A percentile compares a stretch with the other conserved stretches of the same genome.
These are phyloP conservation scores for Cecropterus lyciades DNA, from an alignment of 1,140 invertebrate genomes.

Conservation along the genomic window DNA sequence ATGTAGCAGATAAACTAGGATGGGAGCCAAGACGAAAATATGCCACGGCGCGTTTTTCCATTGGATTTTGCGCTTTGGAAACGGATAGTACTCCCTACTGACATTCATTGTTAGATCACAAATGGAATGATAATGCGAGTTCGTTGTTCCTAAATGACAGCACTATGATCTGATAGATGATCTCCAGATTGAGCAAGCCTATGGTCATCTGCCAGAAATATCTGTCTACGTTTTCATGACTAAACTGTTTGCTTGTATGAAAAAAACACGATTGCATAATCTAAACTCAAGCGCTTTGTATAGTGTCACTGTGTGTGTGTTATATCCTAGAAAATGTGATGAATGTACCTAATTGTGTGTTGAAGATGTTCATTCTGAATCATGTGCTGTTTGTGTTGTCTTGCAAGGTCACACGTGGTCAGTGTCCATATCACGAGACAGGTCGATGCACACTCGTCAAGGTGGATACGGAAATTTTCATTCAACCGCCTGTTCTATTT, in stretches of 20 bases:
- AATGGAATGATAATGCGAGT: slow-evolving; percentile 57
- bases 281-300: slow-evolving; percentile 6
- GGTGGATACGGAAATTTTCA: slow-evolving; percentile 76
- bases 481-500: slow-evolving; percentile 78
- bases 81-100: slow-evolving; percentile 67
- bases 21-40: slow-evolving; percentile 84
- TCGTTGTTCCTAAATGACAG: slow-evolving; percentile 12
- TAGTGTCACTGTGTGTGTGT: slow-evolving; percentile 19
- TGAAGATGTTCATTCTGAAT: slow-evolving; percentile 55
- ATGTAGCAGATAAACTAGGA: slow-evolving; percentile 84
- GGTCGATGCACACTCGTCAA: slow-evolving; percentile 77
- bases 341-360: slow-evolving; percentile 57
- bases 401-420: slow-evolving; percentile 75
- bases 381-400: slow-evolving; percentile 62
- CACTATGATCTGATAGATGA: slow-evolving; percentile 11
- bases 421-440: slow-evolving; percentile 66
- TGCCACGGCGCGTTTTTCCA: slow-evolving; percentile 82
- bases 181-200: slow-evolving; percentile 36
- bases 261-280: slow-evolving; percentile 44
- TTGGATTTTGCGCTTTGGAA: slow-evolving; percentile 80
- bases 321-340: slow-evolving; percentile 43
- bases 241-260: slow-evolving; percentile 32
- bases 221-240: slow-evolving; percentile 41
- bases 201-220: slow-evolving; percentile 44
- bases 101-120: slow-evolving; percentile 64